Evolutionary conservation across 1,140 invertebrate genomes (phyloP), one percentile per base, ranked within the genome.

Genomic region (Babylonia areolata): DNA sequence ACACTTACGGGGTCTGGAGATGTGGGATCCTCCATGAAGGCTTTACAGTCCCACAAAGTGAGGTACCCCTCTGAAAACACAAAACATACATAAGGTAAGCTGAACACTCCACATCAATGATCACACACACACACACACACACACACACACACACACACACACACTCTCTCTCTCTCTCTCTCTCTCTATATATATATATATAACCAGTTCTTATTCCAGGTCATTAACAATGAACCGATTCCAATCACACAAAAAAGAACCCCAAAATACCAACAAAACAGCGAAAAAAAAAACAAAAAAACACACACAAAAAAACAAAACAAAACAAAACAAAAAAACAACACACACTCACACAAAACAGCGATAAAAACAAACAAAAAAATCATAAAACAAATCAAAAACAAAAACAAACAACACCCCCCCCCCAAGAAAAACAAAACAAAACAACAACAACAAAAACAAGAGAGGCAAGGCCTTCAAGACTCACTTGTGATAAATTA

Each of bases 41-140:
- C 90, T 28, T 87, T 91, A 17, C 93, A 89, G 81, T 91, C 91
- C 93, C 93, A 94, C 31, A 94, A 71, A 28, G 92, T 93, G 1
- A 94, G 80, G 84, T 94, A 94, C 12, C 93, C 93, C 89, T 92
- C 93, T 93, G 90, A 54, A 89, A 90, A 33, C 17, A 85, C 75
- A 85, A 64, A 77, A 78, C 3, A 71, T 58, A n/a, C n/a, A n/a
- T 23, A 77, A 80, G 33, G 39, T 31, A 42, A 81, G 28, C 23
- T 31, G 31, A 28, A 33, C 20, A 83, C 17, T n/a, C 23, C 9
- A 6, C 46, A n/a, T 31, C 33, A 5, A 20, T 20, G 23, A 2
- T 28, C 77, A 39, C 33, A 11, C n/a, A 11, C 77, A 9, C 33
- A 79, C 77, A 42, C 31, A 79, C 77, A 40, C 33, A 79, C 35